These are phyloP conservation scores for Astreopora myriophthalma DNA, from an alignment of 64 coral and sea anemone species.

Conservation along the genomic window DNA sequence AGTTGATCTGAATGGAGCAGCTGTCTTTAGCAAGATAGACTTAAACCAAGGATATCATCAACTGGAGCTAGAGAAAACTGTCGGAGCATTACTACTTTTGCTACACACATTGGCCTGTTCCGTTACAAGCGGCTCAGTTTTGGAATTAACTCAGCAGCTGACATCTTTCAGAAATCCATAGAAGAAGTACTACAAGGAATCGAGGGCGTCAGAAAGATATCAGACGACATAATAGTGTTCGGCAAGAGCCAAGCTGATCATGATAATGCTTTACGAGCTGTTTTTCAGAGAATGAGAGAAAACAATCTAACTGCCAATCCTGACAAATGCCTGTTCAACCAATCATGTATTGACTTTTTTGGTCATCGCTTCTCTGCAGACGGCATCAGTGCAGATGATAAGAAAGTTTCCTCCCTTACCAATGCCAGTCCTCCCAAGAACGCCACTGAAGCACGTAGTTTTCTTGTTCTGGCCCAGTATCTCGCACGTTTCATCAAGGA, in stretches of 20 bases:
- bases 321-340: too few relatives aligned
- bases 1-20: too few relatives aligned
- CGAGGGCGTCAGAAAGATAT: constrained; percentile 18
- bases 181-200: constrained; percentile 39
- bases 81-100: background rate
- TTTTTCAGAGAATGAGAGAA: constrained; percentile 19
- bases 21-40: too few relatives aligned
- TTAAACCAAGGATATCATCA: too few relatives aligned
- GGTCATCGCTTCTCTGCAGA: too few relatives aligned
- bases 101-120: constrained; percentile 27
- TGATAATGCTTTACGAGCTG: constrained; percentile 14
- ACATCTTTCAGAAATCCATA: constrained; percentile 45
- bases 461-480: background rate
- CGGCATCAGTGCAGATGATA: background rate
- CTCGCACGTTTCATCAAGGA: background rate
- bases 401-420: background rate
- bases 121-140: constrained; percentile 19
- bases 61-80: too few relatives aligned
- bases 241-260: constrained; percentile 20
- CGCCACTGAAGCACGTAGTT: background rate
- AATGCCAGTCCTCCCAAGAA: background rate
- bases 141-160: background rate
- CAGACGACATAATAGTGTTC: constrained; percentile 57
- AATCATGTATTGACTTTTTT: too few relatives aligned
- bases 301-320: constrained; percentile 9